phyloP scores from a whole-genome alignment of 2,113 vertebrate species.

The Odobenus rosmarus region DNA sequence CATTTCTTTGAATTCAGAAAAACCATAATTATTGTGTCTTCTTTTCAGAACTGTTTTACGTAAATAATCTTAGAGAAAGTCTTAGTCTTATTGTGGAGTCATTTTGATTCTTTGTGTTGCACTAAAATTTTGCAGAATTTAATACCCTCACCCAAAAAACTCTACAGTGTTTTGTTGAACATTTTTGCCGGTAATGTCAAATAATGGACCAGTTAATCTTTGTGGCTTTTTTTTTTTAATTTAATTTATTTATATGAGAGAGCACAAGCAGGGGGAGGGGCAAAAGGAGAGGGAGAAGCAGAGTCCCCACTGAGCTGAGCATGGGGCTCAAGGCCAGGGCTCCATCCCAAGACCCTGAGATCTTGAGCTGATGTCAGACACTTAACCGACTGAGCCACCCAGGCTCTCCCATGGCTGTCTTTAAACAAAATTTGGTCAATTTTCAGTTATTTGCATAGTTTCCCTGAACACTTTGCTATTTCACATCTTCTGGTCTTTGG shows the following conservation, averaged over 20 bases:
- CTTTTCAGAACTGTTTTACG: constrained; percentile 79
- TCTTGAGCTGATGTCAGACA: neutral
- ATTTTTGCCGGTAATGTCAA: constrained; percentile 15
- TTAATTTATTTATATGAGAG: no score
- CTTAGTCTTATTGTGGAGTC: constrained; percentile 56
- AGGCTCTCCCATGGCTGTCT: neutral
- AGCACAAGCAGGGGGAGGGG: neutral
- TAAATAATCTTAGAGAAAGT: constrained; percentile 80
- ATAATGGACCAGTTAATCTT: neutral
- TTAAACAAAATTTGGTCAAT: neutral
- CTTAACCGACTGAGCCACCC: neutral
- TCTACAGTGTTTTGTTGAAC: neutral
- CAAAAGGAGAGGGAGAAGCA: neutral
- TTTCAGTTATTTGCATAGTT: neutral
- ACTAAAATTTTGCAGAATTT: constrained; percentile 70
- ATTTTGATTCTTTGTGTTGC: constrained; percentile 76
- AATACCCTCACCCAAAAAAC: neutral
- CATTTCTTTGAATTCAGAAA: constrained; percentile 69
- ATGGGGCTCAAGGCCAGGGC: neutral
- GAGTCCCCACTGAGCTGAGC: neutral
- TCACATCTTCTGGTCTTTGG: neutral
- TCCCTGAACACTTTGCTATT: neutral
- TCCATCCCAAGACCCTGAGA: neutral
- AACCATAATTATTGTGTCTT: constrained; percentile 82
- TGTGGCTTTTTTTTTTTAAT: neutral